Evolutionary conservation across 37 sponge, comb jelly and placozoan species (phyloP), one percentile per base, ranked within the genome.

Genomic region (Haliclona indistincta): DNA sequence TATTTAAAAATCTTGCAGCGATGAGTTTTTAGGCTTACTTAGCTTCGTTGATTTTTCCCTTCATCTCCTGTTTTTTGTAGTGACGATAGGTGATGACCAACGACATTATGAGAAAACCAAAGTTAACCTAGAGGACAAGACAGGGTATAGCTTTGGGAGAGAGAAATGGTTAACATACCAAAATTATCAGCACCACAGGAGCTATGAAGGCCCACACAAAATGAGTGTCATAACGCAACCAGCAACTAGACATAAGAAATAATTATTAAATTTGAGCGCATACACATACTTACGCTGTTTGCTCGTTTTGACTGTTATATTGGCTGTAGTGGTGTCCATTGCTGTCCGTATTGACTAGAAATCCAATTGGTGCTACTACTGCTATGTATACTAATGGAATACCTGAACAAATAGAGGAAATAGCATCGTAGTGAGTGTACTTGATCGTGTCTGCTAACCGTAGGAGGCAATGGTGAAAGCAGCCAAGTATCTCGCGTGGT

Each of bases 171-270:
- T 47, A 47, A 49, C 76, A 74, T 33, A 89, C 90, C 58, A 83
- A 34, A 34, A 89, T 74, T 22, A 89, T 83, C 25, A 89, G 47
- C 3, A 89, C 38, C 10, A 89, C 90, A 23, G 90, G 90, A 55
- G 68, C 54, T 63, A 80, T 75, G 64, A 83, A 83, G 17, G 80
- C 80, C 82, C 84, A 80, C 39, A 89, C 37, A 37, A 89, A 89
- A 26, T 69, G 51, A 29, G 81, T 81, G 34, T 69, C 64, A 68
- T 68, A 79, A 11, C 77, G 73, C 54, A 89, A 51, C 84, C 84
- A 89, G 58, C 90, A 89, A 32, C 90, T 89, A 30, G 34, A 82
- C 23, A 56, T n/a, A 54, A 39, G 63, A 28, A n/a, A 43, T 62
- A 36, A 80, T 25, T 47, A 47, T 13, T 17, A 17, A 8, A 8